These are phyloP conservation scores for Luscinia megarhynchos DNA, from an alignment of 2,797 vertebrate species.

Conservation along the genomic window DNA sequence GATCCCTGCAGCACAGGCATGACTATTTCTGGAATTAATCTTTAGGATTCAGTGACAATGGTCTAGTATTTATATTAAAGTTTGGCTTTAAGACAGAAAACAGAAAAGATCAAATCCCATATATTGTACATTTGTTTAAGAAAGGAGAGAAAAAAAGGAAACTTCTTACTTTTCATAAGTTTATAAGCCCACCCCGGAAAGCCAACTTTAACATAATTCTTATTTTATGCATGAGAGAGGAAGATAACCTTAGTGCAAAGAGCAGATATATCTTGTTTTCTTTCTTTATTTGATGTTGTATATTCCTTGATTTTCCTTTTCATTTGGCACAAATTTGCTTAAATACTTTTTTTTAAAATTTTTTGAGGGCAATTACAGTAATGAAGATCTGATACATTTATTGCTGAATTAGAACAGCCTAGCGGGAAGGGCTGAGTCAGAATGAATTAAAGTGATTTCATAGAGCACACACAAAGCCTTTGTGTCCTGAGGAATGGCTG, in stretches of 20 bases:
- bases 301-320: not conserved
- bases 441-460: conserved; percentile 68
- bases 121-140: not conserved
- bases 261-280: not conserved
- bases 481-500: conserved; percentile 43
- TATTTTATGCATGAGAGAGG: not conserved
- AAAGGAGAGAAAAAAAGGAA: not conserved
- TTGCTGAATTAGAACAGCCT: not conserved
- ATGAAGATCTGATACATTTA: conserved; percentile 20
- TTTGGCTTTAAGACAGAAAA: not conserved
- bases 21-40: not conserved
- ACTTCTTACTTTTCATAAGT: not conserved
- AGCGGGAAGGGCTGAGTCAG: conserved; percentile 30
- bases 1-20: not conserved
- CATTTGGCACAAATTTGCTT: conserved; percentile 32
- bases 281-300: not conserved
- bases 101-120: not conserved
- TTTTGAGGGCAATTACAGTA: conserved; percentile 35
- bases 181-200: not conserved
- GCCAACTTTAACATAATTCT: not conserved
- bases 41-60: not conserved
- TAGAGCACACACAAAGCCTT: conserved; percentile 19
- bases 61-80: not conserved
- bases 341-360: not conserved
- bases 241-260: not conserved